These are phyloP conservation scores for Tuberolachnus salignus DNA, from an alignment of 2,888 invertebrate species.

Conservation along the genomic window DNA sequence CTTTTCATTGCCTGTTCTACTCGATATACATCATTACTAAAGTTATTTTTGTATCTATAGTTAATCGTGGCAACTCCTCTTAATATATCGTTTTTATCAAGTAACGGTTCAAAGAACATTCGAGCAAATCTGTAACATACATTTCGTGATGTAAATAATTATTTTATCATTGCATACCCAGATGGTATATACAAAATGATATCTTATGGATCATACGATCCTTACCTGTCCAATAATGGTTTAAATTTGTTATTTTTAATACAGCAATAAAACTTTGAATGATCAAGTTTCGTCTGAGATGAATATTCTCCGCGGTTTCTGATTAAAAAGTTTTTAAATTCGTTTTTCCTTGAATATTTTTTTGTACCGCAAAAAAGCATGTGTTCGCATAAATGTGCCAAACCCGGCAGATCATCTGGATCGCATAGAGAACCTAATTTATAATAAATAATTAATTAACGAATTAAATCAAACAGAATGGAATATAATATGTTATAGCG, in stretches of 20 bases:
- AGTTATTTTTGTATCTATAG: constrained; percentile 70
- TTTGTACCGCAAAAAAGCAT: constrained; percentile 97
- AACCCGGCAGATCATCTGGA: constrained; percentile 84
- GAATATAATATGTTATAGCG: not conserved
- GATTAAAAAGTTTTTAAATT: constrained; percentile 84
- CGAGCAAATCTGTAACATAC: constrained; percentile 71
- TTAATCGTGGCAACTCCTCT: constrained; percentile 87
- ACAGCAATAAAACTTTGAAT: constrained; percentile 94
- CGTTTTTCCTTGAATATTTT: constrained; percentile 90
- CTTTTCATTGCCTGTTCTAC: not conserved
- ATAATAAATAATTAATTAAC: not conserved
- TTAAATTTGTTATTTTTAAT: constrained; percentile 81
- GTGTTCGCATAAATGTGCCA: constrained; percentile 98
- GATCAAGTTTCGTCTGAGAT: constrained; percentile 87
- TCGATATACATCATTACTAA: not conserved
- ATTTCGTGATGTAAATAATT: not conserved
- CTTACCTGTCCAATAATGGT: constrained; percentile 80
- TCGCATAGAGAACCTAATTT: constrained; percentile 83
- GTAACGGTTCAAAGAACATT: constrained; percentile 83
- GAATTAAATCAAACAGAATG: not conserved
- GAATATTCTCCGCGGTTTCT: constrained; percentile 93
- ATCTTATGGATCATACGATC: no score
- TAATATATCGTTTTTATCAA: constrained; percentile 82
- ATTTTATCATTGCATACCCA: no score
- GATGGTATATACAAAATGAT: no score